phyloP scores from a whole-genome alignment of 2,888 invertebrate species.

The Aplocera efformata region DNA sequence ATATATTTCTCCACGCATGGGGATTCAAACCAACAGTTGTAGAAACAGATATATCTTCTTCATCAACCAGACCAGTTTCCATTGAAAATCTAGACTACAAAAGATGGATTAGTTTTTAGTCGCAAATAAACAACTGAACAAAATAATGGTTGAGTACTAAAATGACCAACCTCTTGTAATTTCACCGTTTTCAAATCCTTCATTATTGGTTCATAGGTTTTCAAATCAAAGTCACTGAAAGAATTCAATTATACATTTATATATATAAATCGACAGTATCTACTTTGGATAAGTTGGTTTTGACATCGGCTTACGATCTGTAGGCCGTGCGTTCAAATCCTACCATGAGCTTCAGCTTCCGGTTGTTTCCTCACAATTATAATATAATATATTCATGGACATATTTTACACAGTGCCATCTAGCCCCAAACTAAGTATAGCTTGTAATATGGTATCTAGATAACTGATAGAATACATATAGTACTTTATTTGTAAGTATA shows the following conservation, averaged over 20 bases:
- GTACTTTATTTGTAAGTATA: too few relatives aligned
- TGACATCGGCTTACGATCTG: too few relatives aligned
- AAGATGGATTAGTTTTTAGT: constrained; percentile 1
- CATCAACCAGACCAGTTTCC: constrained; percentile 14
- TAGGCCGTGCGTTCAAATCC: too few relatives aligned
- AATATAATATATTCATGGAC: too few relatives aligned
- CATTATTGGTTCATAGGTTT: constrained; percentile 45
- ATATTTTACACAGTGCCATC: too few relatives aligned
- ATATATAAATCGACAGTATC: too few relatives aligned
- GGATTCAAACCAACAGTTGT: constrained; percentile 32
- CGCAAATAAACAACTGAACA: constrained; percentile 1
- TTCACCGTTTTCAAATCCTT: constrained; percentile 33
- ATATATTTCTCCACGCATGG: constrained; percentile 37
- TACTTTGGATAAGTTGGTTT: too few relatives aligned
- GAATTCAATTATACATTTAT: background rate
- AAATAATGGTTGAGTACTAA: background rate
- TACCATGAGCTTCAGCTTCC: too few relatives aligned
- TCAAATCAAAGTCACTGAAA: constrained; percentile 53
- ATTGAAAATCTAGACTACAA: constrained; percentile 28
- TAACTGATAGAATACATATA: too few relatives aligned
- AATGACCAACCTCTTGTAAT: constrained; percentile 36
- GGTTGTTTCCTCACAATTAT: too few relatives aligned
- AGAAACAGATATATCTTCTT: constrained; percentile 10
- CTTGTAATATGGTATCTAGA: too few relatives aligned
- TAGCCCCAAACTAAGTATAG: too few relatives aligned